These are phyloP conservation scores for Yponomeuta evonymella DNA, from an alignment of 2,888 invertebrate species.

Conservation along the genomic window DNA sequence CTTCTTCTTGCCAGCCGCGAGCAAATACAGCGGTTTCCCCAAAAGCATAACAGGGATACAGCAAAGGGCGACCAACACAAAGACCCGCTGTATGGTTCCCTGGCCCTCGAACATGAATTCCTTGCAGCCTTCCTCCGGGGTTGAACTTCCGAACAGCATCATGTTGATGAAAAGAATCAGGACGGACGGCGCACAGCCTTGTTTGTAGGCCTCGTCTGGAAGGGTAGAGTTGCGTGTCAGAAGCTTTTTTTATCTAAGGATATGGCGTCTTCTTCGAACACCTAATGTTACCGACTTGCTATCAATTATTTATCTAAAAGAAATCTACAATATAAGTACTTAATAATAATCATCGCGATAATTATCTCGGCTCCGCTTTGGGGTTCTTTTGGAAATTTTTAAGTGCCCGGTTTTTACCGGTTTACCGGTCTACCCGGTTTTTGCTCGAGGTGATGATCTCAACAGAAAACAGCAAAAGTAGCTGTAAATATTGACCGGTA, in stretches of 20 bases:
- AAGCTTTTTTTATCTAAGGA: neutral
- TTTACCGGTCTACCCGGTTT: too few relatives aligned
- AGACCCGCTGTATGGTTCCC: constrained; percentile 81
- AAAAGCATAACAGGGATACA: constrained; percentile 97
- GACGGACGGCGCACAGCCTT: constrained; percentile 93
- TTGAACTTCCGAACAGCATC: constrained; percentile 89
- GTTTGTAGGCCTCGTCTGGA: constrained; percentile 52
- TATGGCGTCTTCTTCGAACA: too few relatives aligned
- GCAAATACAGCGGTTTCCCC: constrained; percentile 90
- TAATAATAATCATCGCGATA: too few relatives aligned
- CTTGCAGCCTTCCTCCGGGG: constrained; percentile 62
- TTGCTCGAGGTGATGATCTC: too few relatives aligned
- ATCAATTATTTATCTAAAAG: too few relatives aligned
- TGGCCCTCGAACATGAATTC: constrained; percentile 84
- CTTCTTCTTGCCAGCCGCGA: constrained; percentile 58
- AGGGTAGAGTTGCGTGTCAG: neutral
- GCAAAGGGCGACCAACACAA: constrained; percentile 86
- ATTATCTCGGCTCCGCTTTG: too few relatives aligned
- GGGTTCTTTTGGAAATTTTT: too few relatives aligned
- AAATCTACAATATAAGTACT: too few relatives aligned
- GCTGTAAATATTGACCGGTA: too few relatives aligned
- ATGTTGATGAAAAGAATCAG: constrained; percentile 99
- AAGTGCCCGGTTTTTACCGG: too few relatives aligned
- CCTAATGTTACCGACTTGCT: too few relatives aligned
- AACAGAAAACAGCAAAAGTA: too few relatives aligned